A percentile compares a stretch with the other conserved stretches of the same genome.
phyloP scores from a whole-genome alignment of 2,113 vertebrate genomes.

The Indicator indicator region DNA sequence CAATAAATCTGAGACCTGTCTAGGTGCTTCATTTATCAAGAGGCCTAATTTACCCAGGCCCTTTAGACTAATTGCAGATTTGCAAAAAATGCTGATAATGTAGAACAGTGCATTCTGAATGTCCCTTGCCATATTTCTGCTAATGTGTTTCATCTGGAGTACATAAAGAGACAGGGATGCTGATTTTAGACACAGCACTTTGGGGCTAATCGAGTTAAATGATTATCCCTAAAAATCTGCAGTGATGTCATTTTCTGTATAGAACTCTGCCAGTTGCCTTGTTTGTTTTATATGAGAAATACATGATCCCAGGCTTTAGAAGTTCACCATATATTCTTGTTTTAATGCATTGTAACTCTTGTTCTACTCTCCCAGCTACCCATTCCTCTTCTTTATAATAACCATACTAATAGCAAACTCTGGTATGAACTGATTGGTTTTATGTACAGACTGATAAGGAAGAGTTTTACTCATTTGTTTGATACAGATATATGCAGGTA shows the following conservation, averaged over 20 bases:
- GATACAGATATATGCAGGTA: background rate
- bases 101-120: constrained; percentile 87
- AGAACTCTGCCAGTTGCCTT: constrained; percentile 81
- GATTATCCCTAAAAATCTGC: constrained; percentile 89
- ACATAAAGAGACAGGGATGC: constrained; percentile 90
- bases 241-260: constrained; percentile 87
- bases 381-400: background rate
- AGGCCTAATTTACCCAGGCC: constrained; percentile 98
- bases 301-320: constrained; percentile 42
- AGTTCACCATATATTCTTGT: constrained; percentile 45
- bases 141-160: constrained; percentile 98
- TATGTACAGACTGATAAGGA: background rate
- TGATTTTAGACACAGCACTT: constrained; percentile 89
- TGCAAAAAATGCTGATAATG: constrained; percentile 99
- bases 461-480: background rate
- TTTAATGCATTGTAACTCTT: background rate
- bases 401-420: background rate
- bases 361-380: background rate
- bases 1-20: constrained; percentile 92
- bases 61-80: constrained; percentile 99
- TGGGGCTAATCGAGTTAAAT: constrained; percentile 90
- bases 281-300: constrained; percentile 82
- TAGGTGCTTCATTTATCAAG: constrained; percentile 97
- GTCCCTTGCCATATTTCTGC: constrained; percentile 96
- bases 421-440: background rate